Evolutionary conservation across 2,113 vertebrate genomes (phyloP).

Genomic region (Podarcis cretensis): DNA sequence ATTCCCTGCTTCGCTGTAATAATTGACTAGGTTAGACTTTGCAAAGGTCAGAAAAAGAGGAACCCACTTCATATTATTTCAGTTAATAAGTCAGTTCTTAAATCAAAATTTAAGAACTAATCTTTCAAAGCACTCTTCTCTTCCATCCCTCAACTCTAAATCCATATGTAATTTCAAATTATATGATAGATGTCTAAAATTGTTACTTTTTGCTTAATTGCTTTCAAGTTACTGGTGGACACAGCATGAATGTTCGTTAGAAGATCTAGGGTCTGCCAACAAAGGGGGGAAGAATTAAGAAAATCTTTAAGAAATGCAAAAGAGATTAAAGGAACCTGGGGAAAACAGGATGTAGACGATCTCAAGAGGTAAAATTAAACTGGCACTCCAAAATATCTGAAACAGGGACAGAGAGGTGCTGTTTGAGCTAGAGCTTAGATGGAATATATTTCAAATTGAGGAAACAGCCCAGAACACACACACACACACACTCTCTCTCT

Average conservation of each 20-base stretch:
- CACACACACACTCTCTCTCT: too few relatives aligned
- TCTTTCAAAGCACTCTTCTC: constrained; percentile 78
- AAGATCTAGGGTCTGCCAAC: constrained; percentile 70
- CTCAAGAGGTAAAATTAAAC: constrained; percentile 60
- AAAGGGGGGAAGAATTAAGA: constrained; percentile 65
- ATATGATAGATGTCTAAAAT: constrained; percentile 75
- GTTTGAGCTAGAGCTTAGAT: background rate
- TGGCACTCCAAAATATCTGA: constrained; percentile 41
- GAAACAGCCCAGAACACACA: background rate
- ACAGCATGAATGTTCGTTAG: constrained; percentile 74
- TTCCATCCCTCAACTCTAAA: constrained; percentile 68
- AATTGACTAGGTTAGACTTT: constrained; percentile 80
- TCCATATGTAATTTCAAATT: constrained; percentile 79
- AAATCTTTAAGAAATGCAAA: constrained; percentile 69
- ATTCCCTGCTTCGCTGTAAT: constrained; percentile 78
- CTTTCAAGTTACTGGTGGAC: constrained; percentile 71
- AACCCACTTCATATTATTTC: constrained; percentile 75
- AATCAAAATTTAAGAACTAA: constrained; percentile 78
- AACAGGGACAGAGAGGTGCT: background rate
- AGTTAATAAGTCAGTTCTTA: constrained; percentile 79
- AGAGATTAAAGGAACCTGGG: constrained; percentile 56
- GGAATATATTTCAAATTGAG: background rate
- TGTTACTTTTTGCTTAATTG: constrained; percentile 78
- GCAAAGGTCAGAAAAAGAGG: constrained; percentile 71
- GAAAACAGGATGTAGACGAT: constrained; percentile 56